These are phyloP conservation scores for Artibeus jamaicensis DNA, from an alignment of 2,797 vertebrate genomes.

Conservation along the genomic window DNA sequence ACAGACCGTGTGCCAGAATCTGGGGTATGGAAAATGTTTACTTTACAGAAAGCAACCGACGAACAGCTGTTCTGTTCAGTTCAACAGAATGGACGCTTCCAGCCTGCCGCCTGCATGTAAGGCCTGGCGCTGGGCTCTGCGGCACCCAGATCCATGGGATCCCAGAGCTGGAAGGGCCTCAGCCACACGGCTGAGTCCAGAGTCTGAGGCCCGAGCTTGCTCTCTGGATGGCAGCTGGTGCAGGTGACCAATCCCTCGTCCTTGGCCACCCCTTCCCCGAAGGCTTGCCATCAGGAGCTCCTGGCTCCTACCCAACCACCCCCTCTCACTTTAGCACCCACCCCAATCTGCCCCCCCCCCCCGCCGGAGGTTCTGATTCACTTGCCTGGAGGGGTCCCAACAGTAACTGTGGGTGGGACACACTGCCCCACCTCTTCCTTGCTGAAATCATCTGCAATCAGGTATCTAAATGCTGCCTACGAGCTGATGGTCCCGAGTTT, in stretches of 20 bases:
- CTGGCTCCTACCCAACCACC: background rate
- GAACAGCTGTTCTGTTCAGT: background rate
- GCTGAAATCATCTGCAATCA: background rate
- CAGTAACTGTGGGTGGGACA: background rate
- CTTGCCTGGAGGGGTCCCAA: background rate
- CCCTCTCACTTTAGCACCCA: background rate
- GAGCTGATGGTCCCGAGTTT: background rate
- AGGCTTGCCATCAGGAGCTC: background rate
- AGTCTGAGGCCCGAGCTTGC: background rate
- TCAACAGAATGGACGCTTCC: background rate
- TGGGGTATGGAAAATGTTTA: background rate
- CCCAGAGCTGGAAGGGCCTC: background rate
- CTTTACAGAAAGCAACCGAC: background rate
- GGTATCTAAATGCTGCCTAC: background rate
- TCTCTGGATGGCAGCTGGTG: background rate
- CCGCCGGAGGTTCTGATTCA: background rate
- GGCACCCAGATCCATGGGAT: no score
- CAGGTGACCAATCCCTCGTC: background rate
- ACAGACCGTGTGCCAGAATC: background rate
- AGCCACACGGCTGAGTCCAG: background rate
- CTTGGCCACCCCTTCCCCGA: background rate
- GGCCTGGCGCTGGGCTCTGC: background rate
- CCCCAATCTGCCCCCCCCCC: background rate
- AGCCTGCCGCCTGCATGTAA: rapidly evolving
- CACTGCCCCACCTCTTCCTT: background rate